Conservation (phyloP, 1,140 invertebrate genomes). For the Drosophila ambigua region DNA sequence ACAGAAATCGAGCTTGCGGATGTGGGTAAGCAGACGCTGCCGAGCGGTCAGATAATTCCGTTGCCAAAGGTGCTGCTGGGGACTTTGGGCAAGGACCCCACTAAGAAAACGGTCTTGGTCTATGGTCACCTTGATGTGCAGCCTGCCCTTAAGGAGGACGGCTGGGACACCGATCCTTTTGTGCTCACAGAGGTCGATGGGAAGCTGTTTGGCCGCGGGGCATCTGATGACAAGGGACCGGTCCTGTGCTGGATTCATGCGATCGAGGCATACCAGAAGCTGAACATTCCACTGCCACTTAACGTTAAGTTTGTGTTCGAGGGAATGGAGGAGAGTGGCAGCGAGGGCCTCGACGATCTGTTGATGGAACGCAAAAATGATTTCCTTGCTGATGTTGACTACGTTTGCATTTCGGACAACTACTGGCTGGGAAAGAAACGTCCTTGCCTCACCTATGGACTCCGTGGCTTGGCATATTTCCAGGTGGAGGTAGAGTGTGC, state of each 20-base stretch:
- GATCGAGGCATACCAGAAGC: constrained; percentile 93
- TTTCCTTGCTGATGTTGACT: constrained; percentile 95
- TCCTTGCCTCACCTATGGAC: constrained; percentile 98
- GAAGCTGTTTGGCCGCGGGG: constrained; percentile 96
- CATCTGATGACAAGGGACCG: constrained; percentile 97
- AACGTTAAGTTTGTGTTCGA: constrained; percentile 99
- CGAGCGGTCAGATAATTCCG: constrained; percentile 89
- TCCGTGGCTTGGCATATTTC: constrained; percentile 97
- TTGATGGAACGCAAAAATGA: constrained; percentile 89
- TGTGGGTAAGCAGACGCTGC: constrained; percentile 91
- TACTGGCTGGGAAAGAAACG: constrained; percentile 99
- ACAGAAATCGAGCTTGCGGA: constrained; percentile 90
- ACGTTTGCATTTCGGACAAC: constrained; percentile 99
- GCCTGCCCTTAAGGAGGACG: constrained; percentile 95
- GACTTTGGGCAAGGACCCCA: constrained; percentile 91
- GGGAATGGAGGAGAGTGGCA: constrained; percentile 99
- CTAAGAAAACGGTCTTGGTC: constrained; percentile 95
- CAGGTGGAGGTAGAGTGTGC: constrained; percentile 95
- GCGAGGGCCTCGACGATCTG: constrained; percentile 96
- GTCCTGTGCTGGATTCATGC: constrained; percentile 97
- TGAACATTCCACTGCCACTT: constrained; percentile 90
- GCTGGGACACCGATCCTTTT: constrained; percentile 98
- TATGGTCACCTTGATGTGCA: constrained; percentile 99
- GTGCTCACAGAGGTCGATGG: constrained; percentile 93
- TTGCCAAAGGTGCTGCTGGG: constrained; percentile 96